Base-by-base conservation (phyloP, 1,140 invertebrate species). In the Pseudomyrmex cubaensis region DNA sequence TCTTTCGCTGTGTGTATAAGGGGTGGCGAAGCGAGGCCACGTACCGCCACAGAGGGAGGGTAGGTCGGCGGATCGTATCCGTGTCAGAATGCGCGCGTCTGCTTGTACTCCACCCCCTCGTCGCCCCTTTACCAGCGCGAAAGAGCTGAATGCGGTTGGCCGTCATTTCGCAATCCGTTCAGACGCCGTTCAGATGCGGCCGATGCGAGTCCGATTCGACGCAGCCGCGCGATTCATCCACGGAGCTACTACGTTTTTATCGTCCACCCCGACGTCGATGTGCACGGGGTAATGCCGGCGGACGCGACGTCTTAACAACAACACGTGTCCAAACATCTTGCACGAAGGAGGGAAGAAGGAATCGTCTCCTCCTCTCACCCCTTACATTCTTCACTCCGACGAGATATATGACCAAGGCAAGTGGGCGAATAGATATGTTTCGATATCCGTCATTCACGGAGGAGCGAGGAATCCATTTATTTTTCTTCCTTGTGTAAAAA, bases 41-140 rank as follows among this genome's bases (percentile, higher is more conserved):
- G 73, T 83, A 72, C 63, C 48, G 82, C 61, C 64, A 62, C 74
- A 82, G 86, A 87, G 75, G 82, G 89, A 83, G 87, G 91, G 85
- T 77, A 84, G 87, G 86, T 85, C 74, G 69, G 64, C 50, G 64
- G 72, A 84, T 82, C 83, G 90, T 87, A 93, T 91, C 90, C 91
- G 90, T 93, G 93, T 93, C 92, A 92, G 93, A 92, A 91, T 93
- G 92, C 92, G 93, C 93, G 92, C 93, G 92, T 88, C 91, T 91
- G 66, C 76, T 35, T 77, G 89, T 87, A 90, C 90, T 87, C 82
- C 83, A 85, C 74, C 82, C 57, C 61, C 77, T 64, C 48, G 46
- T 83, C 86, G 82, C 87, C 85, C 64, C 83, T 85, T 87, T 76
- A 87, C 54, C 82, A 72, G 64, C 48, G 62, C 82, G 83, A 87